These are phyloP conservation scores for Cherax destructor DNA, from an alignment of 1,140 invertebrate genomes.

Conservation along the genomic window DNA sequence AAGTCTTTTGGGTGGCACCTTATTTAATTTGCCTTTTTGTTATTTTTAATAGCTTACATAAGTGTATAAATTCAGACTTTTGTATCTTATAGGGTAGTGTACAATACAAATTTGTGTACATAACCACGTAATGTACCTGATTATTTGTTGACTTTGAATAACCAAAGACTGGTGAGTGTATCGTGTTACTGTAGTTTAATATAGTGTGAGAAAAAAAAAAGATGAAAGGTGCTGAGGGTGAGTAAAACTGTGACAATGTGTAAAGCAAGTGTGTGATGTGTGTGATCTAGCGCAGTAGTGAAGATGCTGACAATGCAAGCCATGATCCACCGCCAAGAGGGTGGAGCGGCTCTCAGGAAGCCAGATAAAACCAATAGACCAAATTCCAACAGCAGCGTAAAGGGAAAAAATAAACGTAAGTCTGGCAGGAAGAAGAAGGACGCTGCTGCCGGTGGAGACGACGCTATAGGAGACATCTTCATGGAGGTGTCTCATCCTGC, in stretches of 20 bases:
- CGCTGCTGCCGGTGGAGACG: conserved; percentile 51
- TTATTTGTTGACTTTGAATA: neutral
- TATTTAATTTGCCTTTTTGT: too few species aligned
- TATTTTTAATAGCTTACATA: too few species aligned
- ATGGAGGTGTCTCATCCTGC: conserved; percentile 17
- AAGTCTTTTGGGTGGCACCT: too few species aligned
- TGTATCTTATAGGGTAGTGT: neutral
- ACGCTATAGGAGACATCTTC: conserved; percentile 54
- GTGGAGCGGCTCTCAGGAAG: conserved; percentile 41
- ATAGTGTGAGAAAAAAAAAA: neutral
- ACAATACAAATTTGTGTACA: neutral
- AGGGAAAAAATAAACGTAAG: conserved; percentile 36
- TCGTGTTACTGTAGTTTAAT: conserved; percentile 5
- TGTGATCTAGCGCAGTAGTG: neutral
- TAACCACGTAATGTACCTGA: neutral
- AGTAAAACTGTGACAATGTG: neutral
- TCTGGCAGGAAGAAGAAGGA: conserved; percentile 32
- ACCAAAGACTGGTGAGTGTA: conserved; percentile 5
- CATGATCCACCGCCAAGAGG: conserved; percentile 57
- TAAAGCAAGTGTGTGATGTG: neutral
- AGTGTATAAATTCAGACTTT: neutral
- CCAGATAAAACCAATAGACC: conserved; percentile 34
- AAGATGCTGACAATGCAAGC: conserved; percentile 52
- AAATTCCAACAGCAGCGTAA: neutral
- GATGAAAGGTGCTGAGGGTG: neutral